phyloP scores from a whole-genome alignment of 2,113 vertebrate genomes.

The Poeciliopsis turrubarensis region DNA sequence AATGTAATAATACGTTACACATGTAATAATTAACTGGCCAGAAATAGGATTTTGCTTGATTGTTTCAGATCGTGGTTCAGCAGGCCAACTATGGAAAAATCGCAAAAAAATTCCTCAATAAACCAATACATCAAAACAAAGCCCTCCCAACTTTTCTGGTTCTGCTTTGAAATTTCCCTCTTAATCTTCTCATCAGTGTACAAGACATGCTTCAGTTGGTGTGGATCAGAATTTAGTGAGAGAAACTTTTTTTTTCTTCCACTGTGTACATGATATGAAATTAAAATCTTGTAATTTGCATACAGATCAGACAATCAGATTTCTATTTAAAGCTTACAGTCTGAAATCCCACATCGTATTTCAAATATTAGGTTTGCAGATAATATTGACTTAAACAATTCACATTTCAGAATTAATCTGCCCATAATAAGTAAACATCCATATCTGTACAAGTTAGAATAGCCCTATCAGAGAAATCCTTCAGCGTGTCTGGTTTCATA shows the following conservation, averaged over 20 bases:
- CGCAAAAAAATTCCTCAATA: not conserved
- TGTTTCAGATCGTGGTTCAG: not conserved
- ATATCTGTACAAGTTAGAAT: slow-evolving; percentile 12
- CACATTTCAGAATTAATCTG: not conserved
- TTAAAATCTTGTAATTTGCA: not conserved
- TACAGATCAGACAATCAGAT: not conserved
- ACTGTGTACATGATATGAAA: not conserved
- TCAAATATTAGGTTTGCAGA: slow-evolving; percentile 6
- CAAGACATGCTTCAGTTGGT: not conserved
- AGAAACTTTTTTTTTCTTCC: not conserved
- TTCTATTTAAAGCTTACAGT: not conserved
- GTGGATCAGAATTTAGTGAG: not conserved
- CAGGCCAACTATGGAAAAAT: not conserved
- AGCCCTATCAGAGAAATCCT: slow-evolving; percentile 23
- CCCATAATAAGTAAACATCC: slow-evolving; percentile 7
- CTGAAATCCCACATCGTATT: not conserved
- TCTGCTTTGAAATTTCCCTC: not conserved
- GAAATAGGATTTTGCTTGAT: not conserved
- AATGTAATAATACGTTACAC: no score
- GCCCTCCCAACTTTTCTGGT: not conserved
- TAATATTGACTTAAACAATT: not conserved
- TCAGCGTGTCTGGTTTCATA: slow-evolving; percentile 12
- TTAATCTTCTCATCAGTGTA: not conserved
- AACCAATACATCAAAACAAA: no score
- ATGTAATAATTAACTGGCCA: no score